Conservation (phyloP, 2,113 vertebrate genomes). For the Phoenicopterus ruber region DNA sequence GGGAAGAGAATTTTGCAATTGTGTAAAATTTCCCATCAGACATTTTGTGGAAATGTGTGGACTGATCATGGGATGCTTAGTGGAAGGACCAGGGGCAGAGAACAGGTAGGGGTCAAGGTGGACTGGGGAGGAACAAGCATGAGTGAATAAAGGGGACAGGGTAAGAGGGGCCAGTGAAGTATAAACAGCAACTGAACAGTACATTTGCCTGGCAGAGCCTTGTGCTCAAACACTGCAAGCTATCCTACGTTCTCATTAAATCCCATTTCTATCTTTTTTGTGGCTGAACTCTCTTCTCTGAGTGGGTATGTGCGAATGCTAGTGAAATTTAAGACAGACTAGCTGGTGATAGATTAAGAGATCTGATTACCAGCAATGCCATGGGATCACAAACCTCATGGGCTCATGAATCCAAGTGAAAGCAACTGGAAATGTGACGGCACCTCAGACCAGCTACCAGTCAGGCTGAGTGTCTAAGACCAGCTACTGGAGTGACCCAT, state of each 20-base stretch:
- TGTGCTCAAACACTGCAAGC: neutral
- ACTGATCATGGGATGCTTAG: neutral
- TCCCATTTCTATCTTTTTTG: neutral
- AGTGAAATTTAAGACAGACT: neutral
- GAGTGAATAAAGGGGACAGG: neutral
- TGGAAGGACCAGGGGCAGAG: neutral
- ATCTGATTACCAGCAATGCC: neutral
- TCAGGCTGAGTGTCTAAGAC: neutral
- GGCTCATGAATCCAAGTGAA: neutral
- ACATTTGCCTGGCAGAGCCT: neutral
- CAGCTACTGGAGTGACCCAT: neutral
- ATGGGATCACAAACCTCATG: neutral
- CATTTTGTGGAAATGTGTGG: accelerated
- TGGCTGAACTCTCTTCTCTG: neutral
- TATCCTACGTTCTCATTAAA: neutral
- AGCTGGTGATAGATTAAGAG: neutral
- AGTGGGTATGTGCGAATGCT: neutral
- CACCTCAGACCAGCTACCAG: neutral
- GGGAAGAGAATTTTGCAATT: neutral
- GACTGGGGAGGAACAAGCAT: neutral
- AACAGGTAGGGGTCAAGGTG: neutral
- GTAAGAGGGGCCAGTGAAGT: neutral
- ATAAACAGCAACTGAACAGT: neutral
- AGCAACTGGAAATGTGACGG: neutral
- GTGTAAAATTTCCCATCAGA: neutral